Conservation (phyloP, 1,140 invertebrate genomes). For the Bombus affinis region DNA sequence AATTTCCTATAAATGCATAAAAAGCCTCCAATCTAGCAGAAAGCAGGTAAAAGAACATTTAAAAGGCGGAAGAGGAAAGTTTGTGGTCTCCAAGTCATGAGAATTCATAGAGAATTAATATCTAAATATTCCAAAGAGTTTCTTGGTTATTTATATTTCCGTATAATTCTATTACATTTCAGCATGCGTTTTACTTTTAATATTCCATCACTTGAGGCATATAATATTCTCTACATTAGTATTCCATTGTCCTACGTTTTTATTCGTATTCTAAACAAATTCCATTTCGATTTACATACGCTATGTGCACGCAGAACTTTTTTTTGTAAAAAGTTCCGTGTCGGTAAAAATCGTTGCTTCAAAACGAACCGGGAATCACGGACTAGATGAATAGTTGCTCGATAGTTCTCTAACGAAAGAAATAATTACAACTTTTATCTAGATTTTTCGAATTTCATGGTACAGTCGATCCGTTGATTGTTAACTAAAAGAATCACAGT, state of each 20-base stretch:
- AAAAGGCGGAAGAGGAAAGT: no score
- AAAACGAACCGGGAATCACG: no score
- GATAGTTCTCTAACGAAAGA: conserved; percentile 10
- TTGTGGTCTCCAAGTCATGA: no score
- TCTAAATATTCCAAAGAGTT: no score
- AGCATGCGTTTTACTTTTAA: not conserved
- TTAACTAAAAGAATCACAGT: not conserved
- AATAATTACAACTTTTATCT: conserved; percentile 55
- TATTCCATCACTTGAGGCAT: not conserved
- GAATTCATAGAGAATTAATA: no score
- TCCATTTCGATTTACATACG: not conserved
- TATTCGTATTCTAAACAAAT: not conserved
- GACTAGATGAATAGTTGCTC: not conserved
- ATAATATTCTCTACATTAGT: not conserved
- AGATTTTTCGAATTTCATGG: conserved; percentile 14
- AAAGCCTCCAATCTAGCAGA: no score
- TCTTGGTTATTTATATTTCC: no score
- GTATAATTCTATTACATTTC: not conserved
- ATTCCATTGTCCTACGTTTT: not conserved
- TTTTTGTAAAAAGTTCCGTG: not conserved
- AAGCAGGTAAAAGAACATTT: no score
- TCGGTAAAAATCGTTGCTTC: not conserved
- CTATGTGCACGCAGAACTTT: not conserved
- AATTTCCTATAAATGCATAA: no score
- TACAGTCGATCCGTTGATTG: conserved; percentile 1